Evolutionary conservation across 2,113 vertebrate species (phyloP).

Genomic region (Etia nguti): DNA sequence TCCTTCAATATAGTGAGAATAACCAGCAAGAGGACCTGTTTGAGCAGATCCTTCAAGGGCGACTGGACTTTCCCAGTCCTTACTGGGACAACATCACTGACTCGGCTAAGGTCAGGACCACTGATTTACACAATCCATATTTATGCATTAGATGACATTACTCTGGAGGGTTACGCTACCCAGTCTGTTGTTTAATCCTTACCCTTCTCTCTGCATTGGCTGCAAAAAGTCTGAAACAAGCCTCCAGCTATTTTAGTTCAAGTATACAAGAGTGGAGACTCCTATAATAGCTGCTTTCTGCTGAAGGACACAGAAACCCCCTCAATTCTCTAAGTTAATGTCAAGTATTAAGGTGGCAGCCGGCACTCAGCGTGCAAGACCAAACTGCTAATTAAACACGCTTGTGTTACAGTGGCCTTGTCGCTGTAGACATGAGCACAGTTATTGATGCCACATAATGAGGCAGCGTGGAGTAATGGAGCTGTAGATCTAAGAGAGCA

Average conservation of each 20-base stretch:
- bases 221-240: background rate
- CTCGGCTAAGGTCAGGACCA: conserved; percentile 83
- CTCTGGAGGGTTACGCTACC: background rate
- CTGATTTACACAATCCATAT: background rate
- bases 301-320: background rate
- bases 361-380: background rate
- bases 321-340: conserved; percentile 28
- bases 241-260: background rate
- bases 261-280: background rate
- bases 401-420: background rate
- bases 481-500: background rate
- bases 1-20: conserved; percentile 79
- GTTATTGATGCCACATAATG: background rate
- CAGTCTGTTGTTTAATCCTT: background rate
- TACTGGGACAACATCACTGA: conserved; percentile 97
- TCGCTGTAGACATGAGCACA: background rate
- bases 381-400: conserved; percentile 40
- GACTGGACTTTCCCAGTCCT: conserved; percentile 90
- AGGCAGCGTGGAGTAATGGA: background rate
- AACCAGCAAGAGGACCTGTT: conserved; percentile 96
- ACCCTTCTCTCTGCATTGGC: background rate
- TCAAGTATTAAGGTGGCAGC: conserved; percentile 27
- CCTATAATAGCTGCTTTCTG: conserved; percentile 5
- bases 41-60: conserved; percentile 92
- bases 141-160: background rate